Percentiles rank a stretch among this genome's conserved stretches.
Conservation (phyloP, 2,113 vertebrate genomes). For the Cyanistes caeruleus region DNA sequence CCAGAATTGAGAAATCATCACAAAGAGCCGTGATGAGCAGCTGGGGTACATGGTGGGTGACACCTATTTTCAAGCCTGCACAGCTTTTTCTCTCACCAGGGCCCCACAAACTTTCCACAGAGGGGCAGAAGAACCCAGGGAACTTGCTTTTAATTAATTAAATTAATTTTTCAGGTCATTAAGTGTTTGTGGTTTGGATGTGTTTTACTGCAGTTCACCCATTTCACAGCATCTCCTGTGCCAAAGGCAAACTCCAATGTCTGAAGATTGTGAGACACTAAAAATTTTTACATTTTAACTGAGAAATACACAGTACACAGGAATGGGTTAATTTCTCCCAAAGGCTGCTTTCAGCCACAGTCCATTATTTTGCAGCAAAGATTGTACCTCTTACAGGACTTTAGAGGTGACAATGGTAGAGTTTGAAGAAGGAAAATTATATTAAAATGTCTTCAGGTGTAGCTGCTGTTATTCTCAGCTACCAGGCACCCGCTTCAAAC, state of each 20-base stretch:
- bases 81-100: background rate
- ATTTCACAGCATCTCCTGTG: background rate
- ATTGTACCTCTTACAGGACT: background rate
- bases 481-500: background rate
- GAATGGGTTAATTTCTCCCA: background rate
- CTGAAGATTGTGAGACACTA: background rate
- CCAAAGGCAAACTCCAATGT: background rate
- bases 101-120: background rate
- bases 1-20: background rate
- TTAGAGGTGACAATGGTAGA: background rate
- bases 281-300: background rate
- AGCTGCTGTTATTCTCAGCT: background rate
- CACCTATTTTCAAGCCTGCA: background rate
- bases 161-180: background rate
- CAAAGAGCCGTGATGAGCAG: background rate
- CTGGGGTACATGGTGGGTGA: fast-evolving
- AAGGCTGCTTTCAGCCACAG: background rate
- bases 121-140: background rate
- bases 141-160: background rate
- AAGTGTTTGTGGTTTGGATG: background rate
- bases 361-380: background rate
- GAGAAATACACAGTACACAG: fast-evolving
- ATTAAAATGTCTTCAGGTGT: background rate
- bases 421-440: background rate
- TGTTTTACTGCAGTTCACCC: background rate